These are phyloP conservation scores for Stenodema calcarata DNA, from an alignment of 2,888 invertebrate species.

Conservation along the genomic window DNA sequence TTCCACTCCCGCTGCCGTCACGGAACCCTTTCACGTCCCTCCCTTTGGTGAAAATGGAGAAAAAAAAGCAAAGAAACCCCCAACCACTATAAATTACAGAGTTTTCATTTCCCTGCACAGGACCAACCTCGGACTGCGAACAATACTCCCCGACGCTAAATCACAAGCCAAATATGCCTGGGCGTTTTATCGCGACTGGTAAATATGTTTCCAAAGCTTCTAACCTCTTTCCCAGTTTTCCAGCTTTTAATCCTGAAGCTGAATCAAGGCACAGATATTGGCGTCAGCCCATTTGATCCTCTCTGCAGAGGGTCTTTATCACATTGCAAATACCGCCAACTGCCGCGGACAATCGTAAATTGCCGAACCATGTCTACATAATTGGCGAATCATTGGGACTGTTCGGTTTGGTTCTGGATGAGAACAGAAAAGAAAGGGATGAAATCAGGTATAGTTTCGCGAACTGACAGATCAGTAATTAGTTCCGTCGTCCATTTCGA, in stretches of 20 bases:
- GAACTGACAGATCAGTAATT: neutral
- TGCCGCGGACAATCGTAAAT: neutral
- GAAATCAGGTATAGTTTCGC: neutral
- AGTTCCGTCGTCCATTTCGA: neutral
- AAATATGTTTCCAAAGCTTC: conserved; percentile 23
- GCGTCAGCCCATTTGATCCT: neutral
- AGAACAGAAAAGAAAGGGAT: neutral
- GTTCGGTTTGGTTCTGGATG: neutral
- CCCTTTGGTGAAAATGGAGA: neutral
- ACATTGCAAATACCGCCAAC: neutral
- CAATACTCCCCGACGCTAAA: conserved; percentile 19
- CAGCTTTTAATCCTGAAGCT: neutral
- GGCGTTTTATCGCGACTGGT: conserved; percentile 22
- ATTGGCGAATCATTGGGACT: neutral
- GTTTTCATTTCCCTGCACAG: conserved; percentile 9
- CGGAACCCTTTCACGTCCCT: neutral
- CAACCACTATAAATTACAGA: conserved; percentile 5
- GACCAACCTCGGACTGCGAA: neutral
- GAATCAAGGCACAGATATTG: neutral
- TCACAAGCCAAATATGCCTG: conserved; percentile 33
- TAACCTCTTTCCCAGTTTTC: neutral
- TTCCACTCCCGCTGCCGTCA: neutral
- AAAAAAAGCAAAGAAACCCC: neutral
- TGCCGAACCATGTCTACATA: neutral
- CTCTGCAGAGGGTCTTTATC: neutral